A percentile compares a stretch with the other conserved stretches of the same genome.
phyloP scores from a whole-genome alignment of 2,888 invertebrate genomes.

The Limnephilus rhombicus region DNA sequence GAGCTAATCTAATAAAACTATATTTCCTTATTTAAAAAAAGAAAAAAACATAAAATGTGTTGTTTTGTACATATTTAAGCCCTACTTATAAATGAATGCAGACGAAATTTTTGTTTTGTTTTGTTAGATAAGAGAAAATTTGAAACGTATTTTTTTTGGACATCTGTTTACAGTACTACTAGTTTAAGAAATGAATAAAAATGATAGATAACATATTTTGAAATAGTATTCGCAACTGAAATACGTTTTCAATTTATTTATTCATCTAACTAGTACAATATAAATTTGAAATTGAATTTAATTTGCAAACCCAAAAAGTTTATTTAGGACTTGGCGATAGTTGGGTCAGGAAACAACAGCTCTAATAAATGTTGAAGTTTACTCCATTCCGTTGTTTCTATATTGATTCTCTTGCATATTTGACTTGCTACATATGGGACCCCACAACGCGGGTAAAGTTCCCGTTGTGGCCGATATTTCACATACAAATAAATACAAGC shows the following conservation, averaged over 20 bases:
- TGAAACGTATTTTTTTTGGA: no score
- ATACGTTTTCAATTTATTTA: not conserved
- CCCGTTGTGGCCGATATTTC: conserved; percentile 21
- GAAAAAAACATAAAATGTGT: no score
- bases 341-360: not conserved
- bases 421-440: conserved; percentile 40
- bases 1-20: no score
- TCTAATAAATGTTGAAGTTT: conserved; percentile 23
- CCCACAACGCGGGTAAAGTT: conserved; percentile 22
- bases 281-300: not conserved
- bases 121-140: no score
- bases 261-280: not conserved
- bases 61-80: no score
- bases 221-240: not conserved
- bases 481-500: conserved; percentile 32
- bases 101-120: no score
- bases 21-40: no score
- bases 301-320: not conserved
- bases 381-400: conserved; percentile 42
- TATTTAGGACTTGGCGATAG: conserved; percentile 26
- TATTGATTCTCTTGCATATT: conserved; percentile 46
- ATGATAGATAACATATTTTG: not conserved
- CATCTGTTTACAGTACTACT: no score
- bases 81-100: no score
- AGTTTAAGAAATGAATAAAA: no score